A percentile compares a stretch with the other conserved stretches of the same genome.
Conservation (phyloP, 2,888 invertebrate species). For the Odontothrips loti region DNA sequence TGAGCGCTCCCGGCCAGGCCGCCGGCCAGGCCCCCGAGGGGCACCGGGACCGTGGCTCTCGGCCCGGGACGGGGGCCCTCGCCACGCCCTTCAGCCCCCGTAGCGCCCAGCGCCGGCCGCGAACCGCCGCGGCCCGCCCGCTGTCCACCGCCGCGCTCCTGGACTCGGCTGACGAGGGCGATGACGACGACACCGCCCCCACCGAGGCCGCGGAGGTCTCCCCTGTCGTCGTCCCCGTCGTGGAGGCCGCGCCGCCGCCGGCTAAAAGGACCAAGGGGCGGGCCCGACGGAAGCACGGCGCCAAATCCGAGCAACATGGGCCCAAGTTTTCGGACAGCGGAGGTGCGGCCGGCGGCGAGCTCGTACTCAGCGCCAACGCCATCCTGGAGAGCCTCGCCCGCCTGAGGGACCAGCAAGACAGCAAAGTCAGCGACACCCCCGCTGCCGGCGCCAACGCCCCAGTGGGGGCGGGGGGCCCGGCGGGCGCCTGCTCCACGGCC, state of each 20-base stretch:
- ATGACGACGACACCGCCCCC: not conserved
- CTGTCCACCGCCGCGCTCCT: constrained; percentile 16
- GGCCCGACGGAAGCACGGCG: not conserved
- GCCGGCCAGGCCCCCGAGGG: not conserved
- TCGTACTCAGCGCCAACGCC: constrained; percentile 20
- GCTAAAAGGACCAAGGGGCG: not conserved
- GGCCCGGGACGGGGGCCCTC: not conserved
- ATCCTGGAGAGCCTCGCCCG: constrained; percentile 10
- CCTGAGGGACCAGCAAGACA: not conserved
- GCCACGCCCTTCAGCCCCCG: constrained; percentile 6
- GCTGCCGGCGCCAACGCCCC: not conserved
- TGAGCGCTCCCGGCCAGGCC: not conserved
- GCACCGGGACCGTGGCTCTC: not conserved
- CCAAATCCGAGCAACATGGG: not conserved
- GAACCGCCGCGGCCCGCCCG: not conserved
- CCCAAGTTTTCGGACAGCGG: constrained; percentile 23
- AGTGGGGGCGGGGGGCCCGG: not conserved
- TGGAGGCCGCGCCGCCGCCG: not conserved
- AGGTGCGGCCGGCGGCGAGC: not conserved
- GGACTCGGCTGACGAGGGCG: constrained; percentile 5
- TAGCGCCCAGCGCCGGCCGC: not conserved
- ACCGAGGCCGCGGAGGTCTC: not conserved
- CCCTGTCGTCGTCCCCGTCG: not conserved
- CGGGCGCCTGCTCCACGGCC: not conserved
- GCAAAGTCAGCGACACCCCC: not conserved